Evolutionary conservation across 2,113 vertebrate genomes (phyloP), one percentile per base, ranked within the genome.

Genomic region (Oreotrochilus melanogaster): DNA sequence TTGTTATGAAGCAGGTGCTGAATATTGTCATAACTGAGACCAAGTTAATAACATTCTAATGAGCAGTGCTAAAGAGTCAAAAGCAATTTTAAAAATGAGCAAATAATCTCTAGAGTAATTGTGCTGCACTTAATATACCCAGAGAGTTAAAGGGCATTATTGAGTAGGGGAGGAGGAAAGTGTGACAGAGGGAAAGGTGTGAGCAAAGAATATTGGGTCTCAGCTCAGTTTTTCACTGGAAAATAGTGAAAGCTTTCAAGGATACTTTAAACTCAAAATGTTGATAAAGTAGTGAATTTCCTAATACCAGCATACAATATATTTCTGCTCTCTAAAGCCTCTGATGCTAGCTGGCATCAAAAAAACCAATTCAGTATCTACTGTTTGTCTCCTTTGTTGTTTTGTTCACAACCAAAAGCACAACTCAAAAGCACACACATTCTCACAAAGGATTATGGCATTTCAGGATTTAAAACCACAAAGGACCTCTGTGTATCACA

Each of bases 31-130:
- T 27, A 88, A 76, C 78, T 24, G n/a, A 78, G 56, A 62, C 85
- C 85, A 64, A 83, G 86, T 43, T 93, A 96, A 91, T 93, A 88
- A 78, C 47, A 66, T 79, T 76, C 56, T 88, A 93, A 97, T 83
- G 86, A 96, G 72, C 62, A 64, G 60, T 64, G 90, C 95, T 78
- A 93, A 93, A 92, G 50, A 89, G 67, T 65, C 71, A 79, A 94
- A 92, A 76, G 82, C 85, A 88, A 90, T 94, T 39, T 39, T 73
- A 87, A 76, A 95, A 78, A 42, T n/a, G 48, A 88, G 72, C 92
- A 93, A 91, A 88, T 88, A 88, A 78, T 73, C 79, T 78, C 79
- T 22, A 15, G 79, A 83, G 71, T 66, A 80, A 92, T 86, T 79
- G 42, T 18, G 82, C 11, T 58, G 70, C 65, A 37, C 57, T 93